Percentiles rank a stretch among this genome's conserved stretches.
Evolutionary conservation across 2,797 vertebrate species (phyloP).

Genomic region (Intellagama lesueurii): DNA sequence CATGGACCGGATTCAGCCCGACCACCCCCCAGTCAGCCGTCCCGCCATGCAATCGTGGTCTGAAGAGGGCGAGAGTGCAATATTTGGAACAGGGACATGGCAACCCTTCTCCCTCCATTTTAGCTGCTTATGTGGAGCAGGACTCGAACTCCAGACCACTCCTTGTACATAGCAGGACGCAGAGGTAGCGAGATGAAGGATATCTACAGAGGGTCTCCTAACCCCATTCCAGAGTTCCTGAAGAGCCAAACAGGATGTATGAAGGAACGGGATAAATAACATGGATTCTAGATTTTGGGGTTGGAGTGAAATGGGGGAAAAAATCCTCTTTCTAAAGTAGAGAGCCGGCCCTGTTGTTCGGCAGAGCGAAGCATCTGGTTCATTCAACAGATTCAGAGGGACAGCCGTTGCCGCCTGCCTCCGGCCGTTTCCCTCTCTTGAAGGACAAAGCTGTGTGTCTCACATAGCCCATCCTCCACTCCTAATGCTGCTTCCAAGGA

Average conservation of each 20-base stretch:
- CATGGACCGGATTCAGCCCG: too few species aligned
- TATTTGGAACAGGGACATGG: neutral
- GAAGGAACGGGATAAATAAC: slow-evolving; percentile 53
- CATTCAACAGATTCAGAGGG: neutral
- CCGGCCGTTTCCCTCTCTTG: neutral
- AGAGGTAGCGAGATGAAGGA: neutral
- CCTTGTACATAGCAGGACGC: too few species aligned
- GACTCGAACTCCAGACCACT: neutral
- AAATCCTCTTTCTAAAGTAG: too few species aligned
- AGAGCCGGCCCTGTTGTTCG: too few species aligned
- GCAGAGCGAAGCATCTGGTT: too few species aligned
- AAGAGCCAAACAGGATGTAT: neutral
- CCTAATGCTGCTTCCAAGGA: neutral
- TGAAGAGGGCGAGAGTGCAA: neutral
- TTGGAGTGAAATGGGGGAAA: neutral
- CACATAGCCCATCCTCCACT: neutral
- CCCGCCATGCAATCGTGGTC: too few species aligned
- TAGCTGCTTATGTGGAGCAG: neutral
- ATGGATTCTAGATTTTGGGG: neutral
- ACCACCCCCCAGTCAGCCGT: too few species aligned
- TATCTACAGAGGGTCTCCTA: fast-evolving
- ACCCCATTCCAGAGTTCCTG: neutral
- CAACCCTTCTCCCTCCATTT: neutral
- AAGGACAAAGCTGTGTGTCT: neutral
- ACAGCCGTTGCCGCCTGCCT: neutral